Evolutionary conservation across 1,140 invertebrate genomes (phyloP), one percentile per base, ranked within the genome.

Genomic region (Drosophila teissieri): DNA sequence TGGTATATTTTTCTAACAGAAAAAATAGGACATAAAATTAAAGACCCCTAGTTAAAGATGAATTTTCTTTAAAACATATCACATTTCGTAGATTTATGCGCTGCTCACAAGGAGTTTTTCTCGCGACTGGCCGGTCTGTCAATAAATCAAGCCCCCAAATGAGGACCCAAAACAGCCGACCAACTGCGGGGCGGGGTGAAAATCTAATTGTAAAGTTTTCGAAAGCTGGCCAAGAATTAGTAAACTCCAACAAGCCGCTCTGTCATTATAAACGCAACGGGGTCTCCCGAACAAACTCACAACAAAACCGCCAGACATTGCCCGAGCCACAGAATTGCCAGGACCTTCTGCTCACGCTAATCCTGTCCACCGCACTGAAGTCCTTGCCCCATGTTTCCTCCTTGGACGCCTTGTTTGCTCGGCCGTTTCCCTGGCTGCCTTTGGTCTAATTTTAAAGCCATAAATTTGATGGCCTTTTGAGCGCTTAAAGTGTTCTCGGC

Each of bases 121-220:
- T 31, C 49, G 69, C 54, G 54, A 40, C 40, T 48, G 49, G 34
- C 17, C 15, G 63, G 27, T 10, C 39, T 78, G 64, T 78, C 83
- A 88, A 88, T 86, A 86, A 86, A 86, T 86, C 83, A 88, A 64
- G 69, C 57, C 74, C 53, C 55, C 53, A 53, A 40, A 39, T 42
- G 14, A 44, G 48, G 49, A n/a, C 27, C 37, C 11, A 56, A 81
- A 56, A 60, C 64, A 52, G 53, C 46, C 69, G 63, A 42, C 56
- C 39, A 57, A 65, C 63, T 63, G 64, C 48, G 56, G 39, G 60
- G 37, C 45, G 56, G 60, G 57, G 74, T 46, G 58, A 54, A 79
- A 88, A 88, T 89, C 83, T 86, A 86, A 86, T 89, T 86, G 83
- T 86, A 79, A 86, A 83, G 83, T 86, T 81, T 86, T 76, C 75